These are phyloP conservation scores for Neoarius graeffei DNA, from an alignment of 2,113 vertebrate genomes.

Conservation along the genomic window DNA sequence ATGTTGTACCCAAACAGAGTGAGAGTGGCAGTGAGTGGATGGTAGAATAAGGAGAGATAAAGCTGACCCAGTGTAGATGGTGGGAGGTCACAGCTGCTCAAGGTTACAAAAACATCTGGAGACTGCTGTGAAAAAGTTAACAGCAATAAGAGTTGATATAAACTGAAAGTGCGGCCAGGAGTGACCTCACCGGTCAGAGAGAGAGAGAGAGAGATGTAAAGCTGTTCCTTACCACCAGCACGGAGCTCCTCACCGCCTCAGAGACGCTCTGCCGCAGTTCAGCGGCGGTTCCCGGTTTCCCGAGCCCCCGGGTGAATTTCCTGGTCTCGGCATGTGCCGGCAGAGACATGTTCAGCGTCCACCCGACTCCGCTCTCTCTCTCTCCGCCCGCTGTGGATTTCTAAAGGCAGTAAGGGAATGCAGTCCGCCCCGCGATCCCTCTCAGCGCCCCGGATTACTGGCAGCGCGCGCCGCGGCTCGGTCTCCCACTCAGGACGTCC, in stretches of 20 bases:
- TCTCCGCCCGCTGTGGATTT: neutral
- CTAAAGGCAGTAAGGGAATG: neutral
- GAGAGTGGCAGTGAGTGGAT: neutral
- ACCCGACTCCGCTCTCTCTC: neutral
- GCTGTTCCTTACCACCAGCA: conserved; percentile 82
- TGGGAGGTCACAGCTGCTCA: conserved; percentile 1
- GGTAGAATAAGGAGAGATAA: neutral
- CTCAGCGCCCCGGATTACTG: neutral
- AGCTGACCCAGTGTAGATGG: neutral
- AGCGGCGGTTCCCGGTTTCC: conserved; percentile 93
- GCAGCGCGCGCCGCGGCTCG: conserved; percentile 50
- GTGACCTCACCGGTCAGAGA: neutral
- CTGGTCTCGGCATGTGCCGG: conserved; percentile 83
- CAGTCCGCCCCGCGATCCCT: conserved; percentile 39
- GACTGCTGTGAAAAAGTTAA: neutral
- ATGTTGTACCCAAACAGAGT: neutral
- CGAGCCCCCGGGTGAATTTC: conserved; percentile 89
- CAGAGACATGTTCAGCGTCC: conserved; percentile 62
- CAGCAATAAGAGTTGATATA: conserved; percentile 1
- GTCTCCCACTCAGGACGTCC: conserved; percentile 55
- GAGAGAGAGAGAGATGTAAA: neutral
- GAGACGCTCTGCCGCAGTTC: conserved; percentile 95
- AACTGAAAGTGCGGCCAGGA: neutral
- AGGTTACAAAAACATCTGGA: neutral
- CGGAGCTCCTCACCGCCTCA: conserved; percentile 91